Conservation (phyloP, 2,797 vertebrate species). For the Oryzias sinensis region DNA sequence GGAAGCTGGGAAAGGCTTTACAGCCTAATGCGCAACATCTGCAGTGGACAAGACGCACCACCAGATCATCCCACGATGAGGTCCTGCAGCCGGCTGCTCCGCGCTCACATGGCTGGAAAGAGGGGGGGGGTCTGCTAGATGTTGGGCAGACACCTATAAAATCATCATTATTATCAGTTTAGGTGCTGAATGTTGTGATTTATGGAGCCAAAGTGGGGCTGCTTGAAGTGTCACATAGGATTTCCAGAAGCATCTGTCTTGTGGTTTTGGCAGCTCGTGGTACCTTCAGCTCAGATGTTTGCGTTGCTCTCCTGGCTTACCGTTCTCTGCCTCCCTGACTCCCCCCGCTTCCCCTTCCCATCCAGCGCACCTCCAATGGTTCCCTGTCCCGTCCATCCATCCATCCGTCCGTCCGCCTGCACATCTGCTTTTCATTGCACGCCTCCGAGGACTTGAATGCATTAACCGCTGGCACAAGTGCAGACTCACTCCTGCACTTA, state of each 20-base stretch:
- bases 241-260: slow-evolving; percentile 91
- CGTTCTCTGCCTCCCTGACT: slow-evolving; percentile 51
- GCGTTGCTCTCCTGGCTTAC: slow-evolving; percentile 78
- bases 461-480: slow-evolving; percentile 85
- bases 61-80: slow-evolving; percentile 47
- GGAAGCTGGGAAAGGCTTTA: slow-evolving; percentile 68
- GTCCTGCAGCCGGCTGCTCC: slow-evolving; percentile 39
- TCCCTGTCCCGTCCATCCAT: slow-evolving; percentile 54
- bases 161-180: slow-evolving; percentile 83
- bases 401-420: slow-evolving; percentile 65
- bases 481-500: slow-evolving; percentile 81
- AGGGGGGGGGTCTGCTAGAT: slow-evolving; percentile 31
- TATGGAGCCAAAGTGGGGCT: slow-evolving; percentile 83
- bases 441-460: slow-evolving; percentile 86
- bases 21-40: slow-evolving; percentile 78
- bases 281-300: slow-evolving; percentile 84
- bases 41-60: slow-evolving; percentile 62
- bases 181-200: slow-evolving; percentile 84
- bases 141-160: slow-evolving; percentile 56
- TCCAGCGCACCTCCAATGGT: slow-evolving; percentile 61
- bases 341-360: slow-evolving; percentile 17
- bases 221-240: slow-evolving; percentile 85
- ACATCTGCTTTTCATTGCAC: slow-evolving; percentile 96
- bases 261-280: slow-evolving; percentile 84
- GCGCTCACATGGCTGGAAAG: slow-evolving; percentile 40